Conservation (phyloP, 2,797 vertebrate species). For the Anisognathus igniventris region DNA sequence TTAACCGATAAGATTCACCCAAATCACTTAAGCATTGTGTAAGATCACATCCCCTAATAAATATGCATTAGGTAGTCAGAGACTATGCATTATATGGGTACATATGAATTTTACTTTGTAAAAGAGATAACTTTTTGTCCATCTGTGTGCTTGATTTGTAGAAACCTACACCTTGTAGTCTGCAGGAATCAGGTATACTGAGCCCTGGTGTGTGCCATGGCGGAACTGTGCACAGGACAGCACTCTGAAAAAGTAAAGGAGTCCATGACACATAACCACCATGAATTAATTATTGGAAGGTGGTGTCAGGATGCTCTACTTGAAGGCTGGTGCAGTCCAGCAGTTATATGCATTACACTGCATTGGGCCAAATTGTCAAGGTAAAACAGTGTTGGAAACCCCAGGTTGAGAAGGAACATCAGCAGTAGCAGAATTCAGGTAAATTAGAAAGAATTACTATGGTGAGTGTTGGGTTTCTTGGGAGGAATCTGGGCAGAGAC, state of each 20-base stretch:
- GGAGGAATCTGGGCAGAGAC: background rate
- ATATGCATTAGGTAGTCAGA: background rate
- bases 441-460: background rate
- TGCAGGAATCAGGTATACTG: background rate
- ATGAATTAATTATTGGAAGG: background rate
- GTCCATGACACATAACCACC: background rate
- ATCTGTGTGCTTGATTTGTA: background rate
- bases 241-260: background rate
- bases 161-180: background rate
- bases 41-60: background rate
- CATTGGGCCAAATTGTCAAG: background rate
- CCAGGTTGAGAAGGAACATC: background rate
- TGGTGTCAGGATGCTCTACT: background rate
- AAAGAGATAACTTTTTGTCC: background rate
- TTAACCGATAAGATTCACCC: background rate
- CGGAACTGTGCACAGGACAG: background rate
- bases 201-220: background rate
- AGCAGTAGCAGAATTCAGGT: background rate
- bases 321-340: background rate
- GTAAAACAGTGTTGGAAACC: background rate
- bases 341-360: background rate
- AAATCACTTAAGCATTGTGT: background rate
- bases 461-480: background rate
- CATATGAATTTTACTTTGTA: background rate
- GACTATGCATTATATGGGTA: background rate